Evolutionary conservation across 2,888 invertebrate species (phyloP).

Genomic region (Cephus rjabovi): DNA sequence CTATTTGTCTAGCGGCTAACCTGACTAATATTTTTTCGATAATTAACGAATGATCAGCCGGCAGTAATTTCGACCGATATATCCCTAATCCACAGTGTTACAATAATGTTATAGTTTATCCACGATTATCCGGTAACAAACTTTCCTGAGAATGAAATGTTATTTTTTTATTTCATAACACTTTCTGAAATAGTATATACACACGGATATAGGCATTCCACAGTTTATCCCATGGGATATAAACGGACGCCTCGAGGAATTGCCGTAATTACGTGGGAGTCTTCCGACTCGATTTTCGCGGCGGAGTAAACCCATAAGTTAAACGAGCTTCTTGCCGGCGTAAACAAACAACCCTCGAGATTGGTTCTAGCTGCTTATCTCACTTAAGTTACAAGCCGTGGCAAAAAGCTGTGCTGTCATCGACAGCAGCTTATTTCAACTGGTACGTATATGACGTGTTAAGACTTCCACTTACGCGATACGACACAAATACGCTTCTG

Average conservation of each 20-base stretch:
- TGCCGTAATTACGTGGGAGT: constrained; percentile 1
- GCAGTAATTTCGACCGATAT: not conserved
- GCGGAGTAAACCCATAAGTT: not conserved
- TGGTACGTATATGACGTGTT: constrained; percentile 38
- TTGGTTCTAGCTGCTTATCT: not conserved
- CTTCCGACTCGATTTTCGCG: not conserved
- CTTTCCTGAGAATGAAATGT: not conserved
- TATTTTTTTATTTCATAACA: not conserved
- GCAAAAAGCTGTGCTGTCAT: constrained; percentile 4
- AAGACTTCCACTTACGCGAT: constrained; percentile 47
- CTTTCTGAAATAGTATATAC: not conserved
- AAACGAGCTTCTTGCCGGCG: constrained; percentile 12
- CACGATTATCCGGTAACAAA: not conserved
- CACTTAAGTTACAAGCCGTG: constrained; percentile 5
- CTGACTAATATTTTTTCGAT: too few species aligned
- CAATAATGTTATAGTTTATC: not conserved
- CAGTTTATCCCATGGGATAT: not conserved
- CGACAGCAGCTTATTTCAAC: constrained; percentile 3
- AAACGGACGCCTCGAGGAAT: not conserved
- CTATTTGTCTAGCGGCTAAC: not conserved
- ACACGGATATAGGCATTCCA: not conserved
- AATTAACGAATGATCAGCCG: too few species aligned
- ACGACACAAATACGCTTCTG: constrained; percentile 22
- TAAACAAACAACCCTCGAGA: constrained; percentile 12
- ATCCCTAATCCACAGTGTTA: not conserved